Evolutionary conservation across 2,797 vertebrate genomes (phyloP).

Genomic region (Siniperca scherzeri): DNA sequence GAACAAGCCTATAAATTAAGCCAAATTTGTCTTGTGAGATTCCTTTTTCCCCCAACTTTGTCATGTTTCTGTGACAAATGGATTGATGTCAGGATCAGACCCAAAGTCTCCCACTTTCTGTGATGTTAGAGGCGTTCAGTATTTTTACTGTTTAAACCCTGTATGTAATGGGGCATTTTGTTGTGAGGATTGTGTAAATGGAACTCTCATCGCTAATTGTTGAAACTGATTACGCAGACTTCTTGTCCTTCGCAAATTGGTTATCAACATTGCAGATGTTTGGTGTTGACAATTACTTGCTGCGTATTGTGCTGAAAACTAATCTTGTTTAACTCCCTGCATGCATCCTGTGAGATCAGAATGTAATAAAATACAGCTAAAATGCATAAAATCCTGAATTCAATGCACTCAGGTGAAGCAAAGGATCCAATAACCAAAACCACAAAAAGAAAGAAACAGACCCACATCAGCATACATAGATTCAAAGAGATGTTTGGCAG

Average conservation of each 20-base stretch:
- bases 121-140: not conserved
- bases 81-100: not conserved
- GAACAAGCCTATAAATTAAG: slow-evolving; percentile 25
- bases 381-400: not conserved
- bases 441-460: not conserved
- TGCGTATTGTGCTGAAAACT: slow-evolving; percentile 1
- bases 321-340: slow-evolving; percentile 1
- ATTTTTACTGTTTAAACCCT: not conserved
- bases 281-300: not conserved
- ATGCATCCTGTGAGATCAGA: not conserved
- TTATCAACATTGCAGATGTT: slow-evolving; percentile 10
- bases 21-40: not conserved
- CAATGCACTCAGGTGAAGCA: not conserved
- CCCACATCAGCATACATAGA: not conserved
- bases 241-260: not conserved
- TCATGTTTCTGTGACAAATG: slow-evolving; percentile 8
- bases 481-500: not conserved
- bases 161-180: not conserved
- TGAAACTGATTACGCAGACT: slow-evolving; percentile 5
- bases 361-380: not conserved
- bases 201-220: not conserved
- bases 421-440: not conserved
- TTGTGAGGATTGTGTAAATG: not conserved
- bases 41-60: not conserved
- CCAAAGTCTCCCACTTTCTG: not conserved